Evolutionary conservation across 2,888 invertebrate species (phyloP).

Genomic region (Dromius quadrimaculatus): DNA sequence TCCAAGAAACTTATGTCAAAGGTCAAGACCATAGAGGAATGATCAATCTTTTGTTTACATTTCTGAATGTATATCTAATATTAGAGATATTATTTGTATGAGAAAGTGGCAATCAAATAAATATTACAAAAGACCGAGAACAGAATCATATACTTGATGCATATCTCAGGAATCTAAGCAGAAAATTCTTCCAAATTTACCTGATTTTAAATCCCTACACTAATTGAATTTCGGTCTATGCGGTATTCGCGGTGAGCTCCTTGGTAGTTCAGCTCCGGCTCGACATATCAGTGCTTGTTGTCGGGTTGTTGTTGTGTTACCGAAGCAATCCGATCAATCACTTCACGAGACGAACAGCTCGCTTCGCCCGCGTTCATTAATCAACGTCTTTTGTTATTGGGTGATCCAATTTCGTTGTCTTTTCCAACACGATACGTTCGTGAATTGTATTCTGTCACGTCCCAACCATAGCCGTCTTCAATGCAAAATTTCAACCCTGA

Average conservation of each 20-base stretch:
- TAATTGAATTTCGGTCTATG: slow-evolving; percentile 45
- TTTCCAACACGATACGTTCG: slow-evolving; percentile 56
- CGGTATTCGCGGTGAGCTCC: not conserved
- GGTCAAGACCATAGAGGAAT: too few relatives aligned
- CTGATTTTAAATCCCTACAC: too few relatives aligned
- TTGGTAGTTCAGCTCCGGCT: too few relatives aligned
- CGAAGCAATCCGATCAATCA: slow-evolving; percentile 49
- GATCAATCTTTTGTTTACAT: too few relatives aligned
- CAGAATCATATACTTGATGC: too few relatives aligned
- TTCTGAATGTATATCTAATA: too few relatives aligned
- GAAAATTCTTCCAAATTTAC: too few relatives aligned
- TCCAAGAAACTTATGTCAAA: too few relatives aligned
- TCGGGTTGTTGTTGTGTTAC: slow-evolving; percentile 41
- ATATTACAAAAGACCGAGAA: too few relatives aligned
- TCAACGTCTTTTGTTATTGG: slow-evolving; percentile 66
- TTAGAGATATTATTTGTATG: too few relatives aligned
- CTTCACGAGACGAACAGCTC: slow-evolving; percentile 52
- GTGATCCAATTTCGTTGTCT: slow-evolving; percentile 65
- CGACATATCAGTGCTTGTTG: slow-evolving; percentile 43
- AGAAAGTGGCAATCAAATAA: too few relatives aligned
- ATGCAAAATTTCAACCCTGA: slow-evolving; percentile 47
- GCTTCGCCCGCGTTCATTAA: slow-evolving; percentile 64
- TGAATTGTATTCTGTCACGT: slow-evolving; percentile 48
- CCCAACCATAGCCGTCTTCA: slow-evolving; percentile 16
- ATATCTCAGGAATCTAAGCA: too few relatives aligned